phyloP scores from a whole-genome alignment of 1,140 invertebrate genomes.

The Vollenhovia emeryi region DNA sequence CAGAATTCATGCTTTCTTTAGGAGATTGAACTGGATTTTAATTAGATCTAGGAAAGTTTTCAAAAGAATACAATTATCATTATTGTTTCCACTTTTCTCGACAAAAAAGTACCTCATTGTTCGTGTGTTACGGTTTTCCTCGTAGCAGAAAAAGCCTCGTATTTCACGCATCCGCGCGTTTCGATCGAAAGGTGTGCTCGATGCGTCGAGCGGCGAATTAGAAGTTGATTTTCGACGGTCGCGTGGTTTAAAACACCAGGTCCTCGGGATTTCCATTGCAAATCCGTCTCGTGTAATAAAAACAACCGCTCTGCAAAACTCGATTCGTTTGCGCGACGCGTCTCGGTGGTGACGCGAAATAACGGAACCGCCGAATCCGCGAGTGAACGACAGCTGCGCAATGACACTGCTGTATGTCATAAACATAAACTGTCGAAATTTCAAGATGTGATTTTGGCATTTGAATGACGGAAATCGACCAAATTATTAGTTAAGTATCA shows the following conservation, averaged over 20 bases:
- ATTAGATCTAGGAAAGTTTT: not conserved
- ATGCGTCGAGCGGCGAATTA: not conserved
- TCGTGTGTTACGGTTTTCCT: not conserved
- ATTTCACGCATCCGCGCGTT: not conserved
- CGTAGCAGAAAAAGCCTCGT: not conserved
- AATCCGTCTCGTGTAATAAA: conserved; percentile 45
- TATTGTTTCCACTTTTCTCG: not conserved
- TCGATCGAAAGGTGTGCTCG: not conserved
- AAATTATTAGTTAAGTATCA: not conserved
- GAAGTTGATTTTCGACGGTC: conserved; percentile 37
- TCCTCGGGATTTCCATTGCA: conserved; percentile 47
- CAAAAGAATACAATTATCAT: not conserved
- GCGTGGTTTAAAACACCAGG: conserved; percentile 14
- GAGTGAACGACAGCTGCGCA: not conserved
- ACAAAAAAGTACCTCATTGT: not conserved
- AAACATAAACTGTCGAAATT: conserved; percentile 13
- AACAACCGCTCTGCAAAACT: conserved; percentile 4
- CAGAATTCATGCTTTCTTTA: not conserved
- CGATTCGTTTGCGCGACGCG: conserved; percentile 19
- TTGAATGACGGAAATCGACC: not conserved
- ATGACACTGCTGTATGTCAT: not conserved
- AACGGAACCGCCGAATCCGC: not conserved
- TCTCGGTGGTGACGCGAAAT: conserved; percentile 27
- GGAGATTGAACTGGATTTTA: not conserved
- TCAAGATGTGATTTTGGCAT: not conserved